A percentile compares a stretch with the other conserved stretches of the same genome.
Conservation (phyloP, 2,888 invertebrate species). For the Syritta pipiens region DNA sequence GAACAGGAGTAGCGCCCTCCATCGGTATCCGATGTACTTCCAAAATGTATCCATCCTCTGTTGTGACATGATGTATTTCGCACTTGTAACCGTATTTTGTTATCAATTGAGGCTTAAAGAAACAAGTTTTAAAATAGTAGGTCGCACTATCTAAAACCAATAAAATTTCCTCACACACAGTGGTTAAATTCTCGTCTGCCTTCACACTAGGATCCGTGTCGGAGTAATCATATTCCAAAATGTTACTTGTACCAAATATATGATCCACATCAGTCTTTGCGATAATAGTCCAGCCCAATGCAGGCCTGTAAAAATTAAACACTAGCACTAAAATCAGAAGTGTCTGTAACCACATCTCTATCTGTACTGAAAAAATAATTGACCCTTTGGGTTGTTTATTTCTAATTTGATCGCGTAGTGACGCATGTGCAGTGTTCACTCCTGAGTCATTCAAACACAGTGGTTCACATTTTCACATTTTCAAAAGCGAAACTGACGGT, state of each 20-base stretch:
- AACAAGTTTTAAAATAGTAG: too few species aligned
- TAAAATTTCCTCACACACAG: not conserved
- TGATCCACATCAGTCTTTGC: not conserved
- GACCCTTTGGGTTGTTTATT: slow-evolving; percentile 19
- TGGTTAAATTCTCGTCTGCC: slow-evolving; percentile 35
- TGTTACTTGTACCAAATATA: not conserved
- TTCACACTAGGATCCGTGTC: slow-evolving; percentile 22
- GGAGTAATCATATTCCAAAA: not conserved
- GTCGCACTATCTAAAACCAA: not conserved
- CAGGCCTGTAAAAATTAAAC: slow-evolving; percentile 4
- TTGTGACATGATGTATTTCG: slow-evolving; percentile 83
- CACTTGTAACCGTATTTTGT: slow-evolving; percentile 83
- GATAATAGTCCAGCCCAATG: not conserved
- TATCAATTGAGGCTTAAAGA: slow-evolving; percentile 81
- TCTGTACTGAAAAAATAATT: slow-evolving; percentile 21
- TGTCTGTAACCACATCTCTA: slow-evolving; percentile 38
- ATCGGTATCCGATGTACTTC: slow-evolving; percentile 86
- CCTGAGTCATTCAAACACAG: slow-evolving; percentile 15
- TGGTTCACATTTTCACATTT: not conserved
- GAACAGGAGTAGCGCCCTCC: slow-evolving; percentile 80
- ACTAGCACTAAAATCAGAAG: slow-evolving; percentile 11
- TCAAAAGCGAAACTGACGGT: not conserved
- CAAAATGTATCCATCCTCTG: slow-evolving; percentile 89
- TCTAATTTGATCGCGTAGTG: slow-evolving; percentile 8
- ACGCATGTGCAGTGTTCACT: not conserved